Evolutionary conservation across 2,888 invertebrate species (phyloP).

Genomic region (Xestia rhomboidea): DNA sequence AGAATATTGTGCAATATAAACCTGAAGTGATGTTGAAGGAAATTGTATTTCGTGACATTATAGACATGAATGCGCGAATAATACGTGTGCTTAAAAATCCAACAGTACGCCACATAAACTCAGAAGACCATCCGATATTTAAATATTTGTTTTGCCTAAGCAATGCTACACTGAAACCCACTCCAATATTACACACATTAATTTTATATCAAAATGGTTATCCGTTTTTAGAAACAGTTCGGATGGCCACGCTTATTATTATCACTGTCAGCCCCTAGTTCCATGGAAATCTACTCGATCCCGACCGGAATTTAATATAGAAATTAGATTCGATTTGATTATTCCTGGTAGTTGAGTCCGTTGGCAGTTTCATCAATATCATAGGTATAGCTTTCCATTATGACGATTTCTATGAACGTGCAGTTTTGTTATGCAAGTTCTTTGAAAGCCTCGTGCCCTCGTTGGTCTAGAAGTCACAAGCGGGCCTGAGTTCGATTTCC

Average conservation of each 20-base stretch:
- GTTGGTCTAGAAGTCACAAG: not conserved
- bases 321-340: conserved; percentile 14
- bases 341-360: not conserved
- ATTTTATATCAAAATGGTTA: conserved; percentile 5
- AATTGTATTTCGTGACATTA: no score
- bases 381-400: not conserved
- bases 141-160: not conserved
- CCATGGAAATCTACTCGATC: not conserved
- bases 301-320: not conserved
- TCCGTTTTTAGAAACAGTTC: not conserved
- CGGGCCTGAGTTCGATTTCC: not conserved
- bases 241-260: not conserved
- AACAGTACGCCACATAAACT: not conserved
- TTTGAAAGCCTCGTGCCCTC: not conserved
- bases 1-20: no score
- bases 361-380: not conserved
- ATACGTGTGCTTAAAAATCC: not conserved
- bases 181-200: not conserved
- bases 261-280: not conserved
- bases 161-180: not conserved
- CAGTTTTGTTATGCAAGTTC: not conserved
- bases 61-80: no score
- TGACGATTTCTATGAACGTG: not conserved
- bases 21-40: no score
- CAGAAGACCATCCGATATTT: not conserved